Percentiles rank a stretch among this genome's conserved stretches.
phyloP scores from a whole-genome alignment of 2,113 vertebrate species.

The Balaenoptera acutorostrata region DNA sequence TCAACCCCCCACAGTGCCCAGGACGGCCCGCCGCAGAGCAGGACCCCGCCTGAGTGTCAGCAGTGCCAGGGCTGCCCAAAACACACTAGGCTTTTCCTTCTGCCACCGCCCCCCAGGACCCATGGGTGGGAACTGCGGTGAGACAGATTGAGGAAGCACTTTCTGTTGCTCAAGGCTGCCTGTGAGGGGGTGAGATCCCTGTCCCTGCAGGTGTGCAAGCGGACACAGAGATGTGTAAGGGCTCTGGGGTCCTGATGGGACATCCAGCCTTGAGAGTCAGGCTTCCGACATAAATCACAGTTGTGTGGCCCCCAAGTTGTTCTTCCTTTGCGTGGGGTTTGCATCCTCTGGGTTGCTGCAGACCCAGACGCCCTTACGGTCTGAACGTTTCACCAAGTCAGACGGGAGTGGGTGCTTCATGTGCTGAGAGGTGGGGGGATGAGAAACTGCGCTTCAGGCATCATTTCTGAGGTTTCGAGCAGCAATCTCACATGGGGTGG shows the following conservation, averaged over 20 bases:
- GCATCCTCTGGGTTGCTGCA: not conserved
- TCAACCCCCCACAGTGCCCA: not conserved
- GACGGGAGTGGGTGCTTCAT: accelerated
- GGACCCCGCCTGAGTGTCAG: accelerated
- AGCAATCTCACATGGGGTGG: too few relatives aligned
- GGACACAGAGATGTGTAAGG: not conserved
- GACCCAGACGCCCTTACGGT: not conserved
- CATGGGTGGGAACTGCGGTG: not conserved
- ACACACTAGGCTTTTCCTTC: not conserved
- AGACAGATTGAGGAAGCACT: not conserved
- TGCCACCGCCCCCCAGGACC: not conserved
- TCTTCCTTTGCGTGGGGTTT: too few relatives aligned
- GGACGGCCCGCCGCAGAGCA: not conserved
- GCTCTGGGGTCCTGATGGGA: not conserved
- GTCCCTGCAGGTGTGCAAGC: not conserved
- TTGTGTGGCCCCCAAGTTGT: not conserved
- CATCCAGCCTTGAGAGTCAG: not conserved
- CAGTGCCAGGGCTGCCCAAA: not conserved
- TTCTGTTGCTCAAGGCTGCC: not conserved
- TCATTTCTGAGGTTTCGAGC: too few relatives aligned
- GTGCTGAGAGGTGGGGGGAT: not conserved
- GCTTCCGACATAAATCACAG: not conserved
- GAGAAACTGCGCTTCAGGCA: not conserved
- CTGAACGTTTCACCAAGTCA: not conserved
- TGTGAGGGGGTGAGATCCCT: not conserved